Percentiles rank a stretch among this genome's conserved stretches.
phyloP scores from a whole-genome alignment of 2,113 vertebrate species.

The Pollachius pollachius region DNA sequence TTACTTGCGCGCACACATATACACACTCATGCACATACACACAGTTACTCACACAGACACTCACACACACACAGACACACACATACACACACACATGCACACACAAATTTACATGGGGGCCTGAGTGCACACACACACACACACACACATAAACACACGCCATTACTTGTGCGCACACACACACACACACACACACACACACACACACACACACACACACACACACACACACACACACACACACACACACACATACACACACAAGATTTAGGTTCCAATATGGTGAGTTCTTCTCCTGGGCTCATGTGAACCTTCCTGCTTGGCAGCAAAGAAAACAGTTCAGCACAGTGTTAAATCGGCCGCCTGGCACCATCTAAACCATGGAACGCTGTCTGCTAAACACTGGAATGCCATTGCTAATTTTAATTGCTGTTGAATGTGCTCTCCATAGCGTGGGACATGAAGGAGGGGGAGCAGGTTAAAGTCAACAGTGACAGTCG shows the following conservation, averaged over 20 bases:
- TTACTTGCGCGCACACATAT: too few relatives aligned
- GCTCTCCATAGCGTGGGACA: constrained; percentile 13
- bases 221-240: too few relatives aligned
- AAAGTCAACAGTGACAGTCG: constrained; percentile 47
- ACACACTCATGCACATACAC: not conserved
- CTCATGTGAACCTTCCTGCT: constrained; percentile 51
- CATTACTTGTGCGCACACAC: too few relatives aligned
- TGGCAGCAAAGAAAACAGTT: constrained; percentile 35
- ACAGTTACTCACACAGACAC: constrained; percentile 30
- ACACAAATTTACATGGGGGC: too few relatives aligned
- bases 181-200: too few relatives aligned
- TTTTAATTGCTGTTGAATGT: constrained; percentile 43
- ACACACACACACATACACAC: constrained; percentile 34
- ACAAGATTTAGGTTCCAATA: constrained; percentile 34
- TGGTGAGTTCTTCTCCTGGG: constrained; percentile 26
- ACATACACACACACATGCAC: too few relatives aligned
- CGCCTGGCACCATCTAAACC: constrained; percentile 40
- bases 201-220: too few relatives aligned
- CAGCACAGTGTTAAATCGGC: constrained; percentile 44
- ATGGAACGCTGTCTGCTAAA: constrained; percentile 50
- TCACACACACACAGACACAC: too few relatives aligned
- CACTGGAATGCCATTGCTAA: constrained; percentile 44
- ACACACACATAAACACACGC: too few relatives aligned
- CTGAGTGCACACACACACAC: too few relatives aligned
- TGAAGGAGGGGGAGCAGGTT: constrained; percentile 30